Conservation (phyloP, 1,140 invertebrate genomes). For the Druon quercuslanigerum region DNA sequence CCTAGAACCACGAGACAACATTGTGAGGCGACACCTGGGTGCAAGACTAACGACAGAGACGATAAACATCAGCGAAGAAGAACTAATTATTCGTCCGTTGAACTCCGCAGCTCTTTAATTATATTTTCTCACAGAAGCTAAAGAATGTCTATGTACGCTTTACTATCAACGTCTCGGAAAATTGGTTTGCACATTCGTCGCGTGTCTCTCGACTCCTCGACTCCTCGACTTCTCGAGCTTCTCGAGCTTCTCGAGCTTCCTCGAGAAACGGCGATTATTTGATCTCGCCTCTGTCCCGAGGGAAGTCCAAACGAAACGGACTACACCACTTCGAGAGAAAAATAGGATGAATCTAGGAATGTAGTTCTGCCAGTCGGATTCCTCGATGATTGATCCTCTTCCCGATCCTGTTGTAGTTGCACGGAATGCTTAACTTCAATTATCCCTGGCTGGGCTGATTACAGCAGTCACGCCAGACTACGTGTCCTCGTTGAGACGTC, state of each 20-base stretch:
- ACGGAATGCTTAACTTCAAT: conserved; percentile 54
- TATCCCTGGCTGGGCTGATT: conserved; percentile 46
- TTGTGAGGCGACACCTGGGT: conserved; percentile 6
- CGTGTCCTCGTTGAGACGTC: conserved; percentile 37
- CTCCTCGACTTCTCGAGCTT: no score
- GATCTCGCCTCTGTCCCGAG: conserved; percentile 28
- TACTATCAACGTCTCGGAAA: conserved; percentile 19
- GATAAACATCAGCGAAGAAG: background rate
- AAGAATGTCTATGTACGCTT: conserved; percentile 4
- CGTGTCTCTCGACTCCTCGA: background rate
- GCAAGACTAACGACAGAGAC: background rate
- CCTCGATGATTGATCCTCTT: conserved; percentile 55
- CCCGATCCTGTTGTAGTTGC: conserved; percentile 36
- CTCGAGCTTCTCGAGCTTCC: background rate
- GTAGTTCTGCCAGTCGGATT: conserved; percentile 55
- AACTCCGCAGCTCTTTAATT: conserved; percentile 23
- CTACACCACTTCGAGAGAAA: conserved; percentile 30
- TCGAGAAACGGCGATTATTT: conserved; percentile 36
- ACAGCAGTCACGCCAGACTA: conserved; percentile 50
- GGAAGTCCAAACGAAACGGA: no score
- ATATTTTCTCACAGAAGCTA: conserved; percentile 25
- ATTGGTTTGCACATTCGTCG: conserved; percentile 22
- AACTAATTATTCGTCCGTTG: conserved; percentile 26
- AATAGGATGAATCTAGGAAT: conserved; percentile 49
- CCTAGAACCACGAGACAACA: conserved; percentile 21